These are phyloP conservation scores for Epizoanthus stellaris DNA, from an alignment of 92 coral and sea anemone species.

Conservation along the genomic window DNA sequence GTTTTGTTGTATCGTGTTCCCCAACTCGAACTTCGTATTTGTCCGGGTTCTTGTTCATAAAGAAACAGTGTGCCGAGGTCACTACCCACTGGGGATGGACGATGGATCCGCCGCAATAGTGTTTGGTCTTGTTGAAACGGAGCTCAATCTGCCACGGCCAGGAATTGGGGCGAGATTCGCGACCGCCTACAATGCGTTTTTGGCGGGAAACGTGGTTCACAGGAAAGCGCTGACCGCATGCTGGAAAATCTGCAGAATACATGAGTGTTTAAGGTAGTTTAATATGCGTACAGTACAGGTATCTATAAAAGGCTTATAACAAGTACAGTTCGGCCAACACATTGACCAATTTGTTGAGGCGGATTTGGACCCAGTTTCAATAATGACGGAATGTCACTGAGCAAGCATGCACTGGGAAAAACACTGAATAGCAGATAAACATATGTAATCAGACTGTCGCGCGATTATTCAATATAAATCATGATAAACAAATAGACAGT, in stretches of 20 bases:
- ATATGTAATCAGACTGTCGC: too few species aligned
- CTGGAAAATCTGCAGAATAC: constrained; percentile 54
- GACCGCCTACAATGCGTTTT: constrained; percentile 88
- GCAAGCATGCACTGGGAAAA: too few species aligned
- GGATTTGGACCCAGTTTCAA: too few species aligned
- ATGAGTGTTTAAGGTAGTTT: not conserved
- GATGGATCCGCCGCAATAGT: constrained; percentile 87
- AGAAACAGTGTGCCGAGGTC: constrained; percentile 90
- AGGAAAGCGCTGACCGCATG: constrained; percentile 81
- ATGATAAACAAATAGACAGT: too few species aligned
- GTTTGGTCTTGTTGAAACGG: constrained; percentile 69
- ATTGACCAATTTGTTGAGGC: too few species aligned
- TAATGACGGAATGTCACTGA: too few species aligned
- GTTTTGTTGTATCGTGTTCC: constrained; percentile 69
- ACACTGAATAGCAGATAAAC: too few species aligned
- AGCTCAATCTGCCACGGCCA: constrained; percentile 99
- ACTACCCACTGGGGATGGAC: constrained; percentile 85
- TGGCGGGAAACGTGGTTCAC: constrained; percentile 51
- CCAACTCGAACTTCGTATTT: constrained; percentile 76
- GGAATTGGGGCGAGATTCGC: constrained; percentile 86
- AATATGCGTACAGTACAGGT: too few species aligned
- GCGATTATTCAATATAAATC: too few species aligned
- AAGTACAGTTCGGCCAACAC: too few species aligned
- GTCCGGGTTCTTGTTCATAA: constrained; percentile 50
- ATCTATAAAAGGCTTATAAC: too few species aligned